Evolutionary conservation across 2,888 invertebrate genomes (phyloP).

Genomic region (Callyntrura sp.): DNA sequence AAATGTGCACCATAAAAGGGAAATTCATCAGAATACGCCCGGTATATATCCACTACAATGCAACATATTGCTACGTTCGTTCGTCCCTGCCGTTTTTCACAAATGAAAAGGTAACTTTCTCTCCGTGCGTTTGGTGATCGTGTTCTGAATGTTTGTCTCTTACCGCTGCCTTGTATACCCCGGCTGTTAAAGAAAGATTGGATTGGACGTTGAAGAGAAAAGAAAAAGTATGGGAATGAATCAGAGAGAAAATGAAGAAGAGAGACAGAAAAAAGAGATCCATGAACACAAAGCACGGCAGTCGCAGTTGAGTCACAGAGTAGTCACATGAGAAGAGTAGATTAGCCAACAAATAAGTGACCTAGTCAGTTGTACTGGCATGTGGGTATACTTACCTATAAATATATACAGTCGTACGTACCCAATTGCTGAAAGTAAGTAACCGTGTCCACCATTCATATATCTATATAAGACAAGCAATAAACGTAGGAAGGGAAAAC

Average conservation of each 20-base stretch:
- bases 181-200: neutral
- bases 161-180: neutral
- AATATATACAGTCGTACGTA: neutral
- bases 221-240: conserved; percentile 30
- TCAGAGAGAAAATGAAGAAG: conserved; percentile 37
- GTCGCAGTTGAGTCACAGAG: conserved; percentile 17
- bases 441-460: too few species aligned
- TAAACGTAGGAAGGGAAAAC: neutral
- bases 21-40: too few species aligned
- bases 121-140: neutral
- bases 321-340: conserved; percentile 40
- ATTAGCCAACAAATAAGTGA: conserved; percentile 46
- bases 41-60: too few species aligned
- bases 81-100: neutral
- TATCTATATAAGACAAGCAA: neutral
- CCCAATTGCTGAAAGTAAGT: neutral
- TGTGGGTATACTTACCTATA: neutral
- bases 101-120: conserved; percentile 28
- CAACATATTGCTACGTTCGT: too few species aligned
- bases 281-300: neutral
- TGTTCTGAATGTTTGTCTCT: neutral
- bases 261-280: conserved; percentile 25
- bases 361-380: neutral
- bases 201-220: conserved; percentile 1
- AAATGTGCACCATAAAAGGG: too few species aligned